Conservation (phyloP, 2,113 vertebrate species). For the Larimichthys polyactis region DNA sequence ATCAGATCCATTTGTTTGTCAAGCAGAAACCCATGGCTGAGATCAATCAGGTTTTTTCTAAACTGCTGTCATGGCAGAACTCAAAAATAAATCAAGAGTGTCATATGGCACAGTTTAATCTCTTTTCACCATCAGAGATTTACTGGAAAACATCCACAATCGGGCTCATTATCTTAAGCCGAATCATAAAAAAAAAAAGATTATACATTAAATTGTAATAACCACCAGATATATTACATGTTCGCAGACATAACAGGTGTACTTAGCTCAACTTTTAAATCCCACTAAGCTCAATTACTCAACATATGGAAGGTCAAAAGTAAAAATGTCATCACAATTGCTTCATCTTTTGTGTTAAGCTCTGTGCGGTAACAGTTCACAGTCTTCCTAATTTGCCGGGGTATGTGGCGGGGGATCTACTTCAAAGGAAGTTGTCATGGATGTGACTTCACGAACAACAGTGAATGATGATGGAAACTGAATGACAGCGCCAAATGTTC, state of each 20-base stretch:
- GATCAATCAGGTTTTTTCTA: conserved; percentile 11
- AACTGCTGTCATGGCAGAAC: background rate
- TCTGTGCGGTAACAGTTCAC: conserved; percentile 41
- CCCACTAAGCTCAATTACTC: conserved; percentile 21
- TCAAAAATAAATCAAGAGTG: background rate
- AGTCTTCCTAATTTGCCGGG: conserved; percentile 36
- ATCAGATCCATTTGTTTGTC: conserved; percentile 40
- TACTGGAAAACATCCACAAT: background rate
- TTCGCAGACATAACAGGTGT: background rate
- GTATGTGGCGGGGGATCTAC: conserved; percentile 45
- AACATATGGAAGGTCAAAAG: conserved; percentile 57
- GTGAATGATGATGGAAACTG: conserved; percentile 19
- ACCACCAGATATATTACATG: background rate
- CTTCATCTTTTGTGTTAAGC: conserved; percentile 53
- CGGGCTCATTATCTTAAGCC: background rate
- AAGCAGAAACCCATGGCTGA: conserved; percentile 7
- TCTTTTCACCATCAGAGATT: conserved; percentile 5
- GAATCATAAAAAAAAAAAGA: background rate
- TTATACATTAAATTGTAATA: background rate
- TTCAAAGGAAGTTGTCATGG: conserved; percentile 58
- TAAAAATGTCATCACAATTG: conserved; percentile 44
- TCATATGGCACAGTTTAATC: background rate
- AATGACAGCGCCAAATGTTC: conserved; percentile 61
- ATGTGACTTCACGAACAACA: conserved; percentile 22
- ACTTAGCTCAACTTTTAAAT: conserved; percentile 10